Percentiles rank a stretch among this genome's conserved stretches.
phyloP scores from a whole-genome alignment of 1,140 invertebrate genomes.

The Cydia splendana region DNA sequence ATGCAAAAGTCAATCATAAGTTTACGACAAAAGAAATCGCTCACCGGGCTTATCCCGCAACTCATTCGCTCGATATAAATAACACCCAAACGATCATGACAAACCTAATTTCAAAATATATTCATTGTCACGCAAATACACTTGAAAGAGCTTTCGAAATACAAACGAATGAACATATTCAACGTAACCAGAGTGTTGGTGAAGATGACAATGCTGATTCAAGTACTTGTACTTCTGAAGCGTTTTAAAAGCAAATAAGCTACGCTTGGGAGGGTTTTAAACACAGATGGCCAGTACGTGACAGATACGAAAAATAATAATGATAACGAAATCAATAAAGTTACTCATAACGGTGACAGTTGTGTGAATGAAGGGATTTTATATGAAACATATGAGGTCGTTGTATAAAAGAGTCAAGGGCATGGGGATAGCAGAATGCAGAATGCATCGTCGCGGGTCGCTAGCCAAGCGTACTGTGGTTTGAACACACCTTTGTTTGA shows the following conservation, averaged over 20 bases:
- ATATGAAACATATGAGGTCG: neutral
- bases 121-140: slow-evolving; percentile 48
- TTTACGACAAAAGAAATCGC: slow-evolving; percentile 9
- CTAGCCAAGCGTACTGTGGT: slow-evolving; percentile 38
- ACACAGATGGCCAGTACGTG: slow-evolving; percentile 40
- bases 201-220: slow-evolving; percentile 36
- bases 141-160: slow-evolving; percentile 49
- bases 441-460: slow-evolving; percentile 35
- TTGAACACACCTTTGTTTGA: slow-evolving; percentile 40
- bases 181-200: slow-evolving; percentile 35
- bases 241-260: slow-evolving; percentile 23
- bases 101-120: slow-evolving; percentile 43
- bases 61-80: slow-evolving; percentile 43
- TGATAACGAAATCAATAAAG: slow-evolving; percentile 26
- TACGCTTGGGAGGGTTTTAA: slow-evolving; percentile 13
- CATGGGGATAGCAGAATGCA: slow-evolving; percentile 24
- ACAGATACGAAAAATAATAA: slow-evolving; percentile 47
- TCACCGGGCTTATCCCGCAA: slow-evolving; percentile 36
- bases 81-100: slow-evolving; percentile 45
- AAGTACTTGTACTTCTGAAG: slow-evolving; percentile 3
- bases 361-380: slow-evolving; percentile 13
- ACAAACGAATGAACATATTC: slow-evolving; percentile 24
- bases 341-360: neutral
- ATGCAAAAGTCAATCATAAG: slow-evolving; percentile 8
- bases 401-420: slow-evolving; percentile 38